Conservation (phyloP, 2,113 vertebrate genomes). For the Peucedramus taeniatus region DNA sequence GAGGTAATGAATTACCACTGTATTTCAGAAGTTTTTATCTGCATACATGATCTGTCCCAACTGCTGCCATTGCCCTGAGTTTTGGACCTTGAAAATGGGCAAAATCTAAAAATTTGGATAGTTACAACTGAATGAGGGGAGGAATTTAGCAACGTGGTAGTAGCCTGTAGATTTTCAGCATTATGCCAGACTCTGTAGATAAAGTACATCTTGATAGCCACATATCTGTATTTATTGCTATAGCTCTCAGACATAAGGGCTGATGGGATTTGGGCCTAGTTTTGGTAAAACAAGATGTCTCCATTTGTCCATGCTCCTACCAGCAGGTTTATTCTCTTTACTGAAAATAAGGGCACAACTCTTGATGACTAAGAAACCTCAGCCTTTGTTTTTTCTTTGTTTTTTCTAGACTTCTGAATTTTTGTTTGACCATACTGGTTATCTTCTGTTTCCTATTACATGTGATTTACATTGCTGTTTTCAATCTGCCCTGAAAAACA, state of each 20-base stretch:
- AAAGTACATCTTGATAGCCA: not conserved
- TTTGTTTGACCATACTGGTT: not conserved
- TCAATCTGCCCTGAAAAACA: not conserved
- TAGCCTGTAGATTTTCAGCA: not conserved
- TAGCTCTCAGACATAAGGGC: not conserved
- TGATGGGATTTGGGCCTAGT: not conserved
- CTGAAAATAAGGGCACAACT: not conserved
- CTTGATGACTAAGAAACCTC: not conserved
- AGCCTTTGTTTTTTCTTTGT: not conserved
- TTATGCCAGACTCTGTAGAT: not conserved
- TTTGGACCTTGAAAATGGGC: not conserved
- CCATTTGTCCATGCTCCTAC: not conserved
- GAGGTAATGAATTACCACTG: constrained; percentile 76
- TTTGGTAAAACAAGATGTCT: not conserved
- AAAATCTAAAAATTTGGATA: not conserved
- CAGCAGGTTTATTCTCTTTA: not conserved
- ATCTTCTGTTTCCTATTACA: not conserved
- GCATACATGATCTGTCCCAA: not conserved
- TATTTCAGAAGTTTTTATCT: not conserved
- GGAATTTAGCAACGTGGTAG: not conserved
- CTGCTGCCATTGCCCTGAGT: not conserved
- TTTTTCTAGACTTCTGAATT: not conserved
- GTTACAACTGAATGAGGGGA: not conserved
- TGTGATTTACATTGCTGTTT: not conserved
- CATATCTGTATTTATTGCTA: not conserved